Evolutionary conservation across 2,888 invertebrate species (phyloP), one percentile per base, ranked within the genome.

Genomic region (Eucera pruinosa): DNA sequence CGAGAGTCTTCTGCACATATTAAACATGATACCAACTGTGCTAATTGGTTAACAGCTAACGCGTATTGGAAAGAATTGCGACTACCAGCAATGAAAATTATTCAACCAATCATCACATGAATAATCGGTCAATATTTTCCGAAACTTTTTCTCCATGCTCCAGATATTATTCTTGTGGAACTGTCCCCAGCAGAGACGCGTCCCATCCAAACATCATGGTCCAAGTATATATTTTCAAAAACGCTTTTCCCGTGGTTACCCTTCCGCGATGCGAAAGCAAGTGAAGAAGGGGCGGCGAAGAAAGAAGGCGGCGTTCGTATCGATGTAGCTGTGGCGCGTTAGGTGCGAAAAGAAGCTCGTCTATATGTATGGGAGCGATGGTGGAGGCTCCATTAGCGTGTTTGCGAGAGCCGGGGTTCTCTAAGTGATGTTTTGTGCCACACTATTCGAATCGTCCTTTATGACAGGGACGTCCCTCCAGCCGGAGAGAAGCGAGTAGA

Each of bases 381-480:
- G 75, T 43, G 69, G 83, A 77, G 80, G 87, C 88, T 91, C 91
- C 91, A 92, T 91, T 92, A 92, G 91, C 89, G 86, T 91, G 89
- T 91, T 91, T 92, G 89, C 90, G 85, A 66, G 82, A 86, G 83
- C 85, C 82, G 86, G 85, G 83, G 62, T 74, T 71, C 88, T 84
- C 88, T 90, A 91, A 92, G 91, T 91, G 91, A 89, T 90, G 89
- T 89, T 91, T 91, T 90, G 90, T 92, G 89, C 87, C 73, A 62
- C 76, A 81, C 86, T 82, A 86, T 87, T 84, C 76, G 86, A 88
- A 88, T 88, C 85, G 87, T 86, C 83, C 83, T 89, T 86, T 85
- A 87, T 84, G 65, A 65, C 66, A 23, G 47, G 72, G 60, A 71
- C 80, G 71, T 78, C 57, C 80, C 74, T 69, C 36, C 25, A 2